Evolutionary conservation across 2,797 vertebrate genomes (phyloP), one percentile per base, ranked within the genome.

Genomic region (Chelmon rostratus): DNA sequence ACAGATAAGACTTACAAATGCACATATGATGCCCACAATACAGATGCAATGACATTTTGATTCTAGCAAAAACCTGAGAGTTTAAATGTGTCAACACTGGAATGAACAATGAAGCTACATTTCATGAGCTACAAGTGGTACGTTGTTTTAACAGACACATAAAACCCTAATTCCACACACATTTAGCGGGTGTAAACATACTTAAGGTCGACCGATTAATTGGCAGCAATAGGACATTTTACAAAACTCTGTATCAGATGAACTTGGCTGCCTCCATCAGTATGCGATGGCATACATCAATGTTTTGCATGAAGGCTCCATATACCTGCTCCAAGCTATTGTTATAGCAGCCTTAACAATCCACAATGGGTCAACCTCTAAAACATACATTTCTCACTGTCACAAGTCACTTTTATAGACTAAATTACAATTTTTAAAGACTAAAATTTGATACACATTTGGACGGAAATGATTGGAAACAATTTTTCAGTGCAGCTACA

Each of bases 391-490:
- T 64, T 81, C 57, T 81, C 73, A 82, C 57, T 81, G 80, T 64
- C 56, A 78, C 15, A 42, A n/a, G 52, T 76, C 40, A 75, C 62
- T 59, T 53, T 80, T 90, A 87, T 90, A 91, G 91, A 89, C 89
- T 79, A 92, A 31, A 84, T 89, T 44, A 82, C 78, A 90, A 52
- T 35, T 68, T 68, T 68, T 71, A 52, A 68, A 61, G 68, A 83
- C 69, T 50, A 73, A 66, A 75, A 47, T 68, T 61, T 54, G 40
- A 86, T 44, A 18, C 25, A 80, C 46, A 71, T 71, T 58, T 85
- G 91, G 91, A 93, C 80, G 86, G 92, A 91, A 70, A 84, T 61
- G n/a, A 84, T 81, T 56, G 25, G 38, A 54, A 63, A 70, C 54
- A 23, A 4, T 72, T 79, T 75, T 81, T 85, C 86, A 89, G 84